phyloP scores from a whole-genome alignment of 2,113 vertebrate genomes.

The Thinocorus orbignyianus region DNA sequence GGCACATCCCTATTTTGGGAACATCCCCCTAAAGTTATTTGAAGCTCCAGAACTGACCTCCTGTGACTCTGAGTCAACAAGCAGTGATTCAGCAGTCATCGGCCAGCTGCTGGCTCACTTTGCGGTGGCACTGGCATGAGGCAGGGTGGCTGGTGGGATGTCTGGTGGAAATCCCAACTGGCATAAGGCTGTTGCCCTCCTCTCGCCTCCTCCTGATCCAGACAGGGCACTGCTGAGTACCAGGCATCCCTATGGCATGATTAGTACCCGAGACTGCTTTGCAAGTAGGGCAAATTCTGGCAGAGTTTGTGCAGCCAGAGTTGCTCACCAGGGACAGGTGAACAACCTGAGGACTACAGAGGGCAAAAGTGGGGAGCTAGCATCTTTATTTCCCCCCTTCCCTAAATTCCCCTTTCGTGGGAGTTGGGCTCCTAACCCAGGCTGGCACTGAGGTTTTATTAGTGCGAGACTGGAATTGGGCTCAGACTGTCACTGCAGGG shows the following conservation, averaged over 20 bases:
- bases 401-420: neutral
- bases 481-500: neutral
- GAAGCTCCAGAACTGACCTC: neutral
- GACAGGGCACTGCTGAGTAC: neutral
- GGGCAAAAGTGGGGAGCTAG: neutral
- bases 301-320: neutral
- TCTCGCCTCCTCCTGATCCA: neutral
- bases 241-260: neutral
- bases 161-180: neutral
- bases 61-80: neutral
- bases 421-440: neutral
- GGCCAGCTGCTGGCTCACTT: neutral
- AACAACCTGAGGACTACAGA: neutral
- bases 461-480: neutral
- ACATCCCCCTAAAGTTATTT: neutral
- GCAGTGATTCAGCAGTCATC: neutral
- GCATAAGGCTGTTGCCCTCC: neutral
- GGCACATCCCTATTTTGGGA: neutral
- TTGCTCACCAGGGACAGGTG: neutral
- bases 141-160: neutral
- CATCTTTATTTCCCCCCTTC: neutral
- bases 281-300: neutral
- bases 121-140: rapidly evolving
- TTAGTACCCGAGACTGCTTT: neutral
- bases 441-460: neutral